phyloP scores from a whole-genome alignment of 2,888 invertebrate species.

The Ditula angustiorana region DNA sequence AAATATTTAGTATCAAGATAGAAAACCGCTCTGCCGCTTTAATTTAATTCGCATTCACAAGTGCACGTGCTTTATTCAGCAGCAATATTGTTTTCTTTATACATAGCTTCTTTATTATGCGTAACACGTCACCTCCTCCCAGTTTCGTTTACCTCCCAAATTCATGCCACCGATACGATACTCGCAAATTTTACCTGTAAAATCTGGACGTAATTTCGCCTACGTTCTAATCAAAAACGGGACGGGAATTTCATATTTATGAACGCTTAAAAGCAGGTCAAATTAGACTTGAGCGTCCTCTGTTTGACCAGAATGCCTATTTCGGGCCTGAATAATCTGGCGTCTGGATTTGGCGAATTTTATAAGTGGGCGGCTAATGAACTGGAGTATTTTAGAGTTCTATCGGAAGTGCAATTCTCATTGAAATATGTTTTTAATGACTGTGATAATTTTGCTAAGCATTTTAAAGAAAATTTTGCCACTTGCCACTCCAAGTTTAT shows the following conservation, averaged over 20 bases:
- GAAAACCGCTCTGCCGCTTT: background rate
- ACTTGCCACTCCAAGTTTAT: too few species aligned
- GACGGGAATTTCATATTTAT: slow-evolving; percentile 57
- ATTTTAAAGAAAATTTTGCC: too few species aligned
- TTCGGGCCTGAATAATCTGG: slow-evolving; percentile 44
- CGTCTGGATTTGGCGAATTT: slow-evolving; percentile 8
- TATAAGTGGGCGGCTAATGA: background rate
- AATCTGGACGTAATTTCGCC: slow-evolving; percentile 19
- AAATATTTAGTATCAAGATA: background rate
- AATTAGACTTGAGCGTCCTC: slow-evolving; percentile 51
- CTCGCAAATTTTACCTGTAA: slow-evolving; percentile 21
- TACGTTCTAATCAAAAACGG: slow-evolving; percentile 43
- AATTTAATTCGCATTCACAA: background rate
- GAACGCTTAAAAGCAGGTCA: slow-evolving; percentile 55
- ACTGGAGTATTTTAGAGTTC: slow-evolving; percentile 9
- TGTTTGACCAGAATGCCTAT: slow-evolving; percentile 49
- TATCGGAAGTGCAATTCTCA: too few species aligned
- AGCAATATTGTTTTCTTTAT: slow-evolving; percentile 19
- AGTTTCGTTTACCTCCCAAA: slow-evolving; percentile 26
- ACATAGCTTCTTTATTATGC: slow-evolving; percentile 16
- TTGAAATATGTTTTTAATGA: too few species aligned
- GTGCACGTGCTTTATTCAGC: slow-evolving; percentile 9
- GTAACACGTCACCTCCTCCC: slow-evolving; percentile 24
- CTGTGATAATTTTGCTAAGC: too few species aligned
- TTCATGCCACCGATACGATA: slow-evolving; percentile 8